phyloP scores from a whole-genome alignment of 2,888 invertebrate genomes.

The Lapara coniferarum region DNA sequence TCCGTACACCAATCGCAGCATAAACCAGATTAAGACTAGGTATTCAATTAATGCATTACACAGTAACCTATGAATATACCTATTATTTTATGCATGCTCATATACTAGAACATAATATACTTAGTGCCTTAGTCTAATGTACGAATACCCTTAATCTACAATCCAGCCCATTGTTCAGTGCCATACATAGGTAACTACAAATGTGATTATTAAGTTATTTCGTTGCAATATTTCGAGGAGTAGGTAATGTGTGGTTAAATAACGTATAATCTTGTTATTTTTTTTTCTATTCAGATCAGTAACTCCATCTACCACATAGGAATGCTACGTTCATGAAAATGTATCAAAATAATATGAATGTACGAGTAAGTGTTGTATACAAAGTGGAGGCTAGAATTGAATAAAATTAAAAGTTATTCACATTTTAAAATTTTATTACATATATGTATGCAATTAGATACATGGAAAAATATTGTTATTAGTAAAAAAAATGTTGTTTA shows the following conservation, averaged over 20 bases:
- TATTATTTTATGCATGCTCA: not conserved
- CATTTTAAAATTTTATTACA: too few relatives aligned
- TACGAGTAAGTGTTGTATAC: too few relatives aligned
- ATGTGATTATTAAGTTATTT: not conserved
- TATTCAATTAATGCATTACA: constrained; percentile 7
- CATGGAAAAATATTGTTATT: too few relatives aligned
- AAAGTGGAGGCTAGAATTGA: too few relatives aligned
- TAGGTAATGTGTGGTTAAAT: too few relatives aligned
- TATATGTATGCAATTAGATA: too few relatives aligned
- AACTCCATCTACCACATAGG: too few relatives aligned
- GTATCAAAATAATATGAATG: too few relatives aligned
- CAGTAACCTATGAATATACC: not conserved
- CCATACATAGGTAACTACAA: not conserved
- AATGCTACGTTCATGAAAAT: not conserved
- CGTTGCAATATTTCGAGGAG: not conserved
- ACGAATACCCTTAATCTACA: not conserved
- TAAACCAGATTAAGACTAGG: constrained; percentile 17
- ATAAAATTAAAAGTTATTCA: too few relatives aligned
- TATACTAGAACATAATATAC: not conserved
- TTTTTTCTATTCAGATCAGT: too few relatives aligned
- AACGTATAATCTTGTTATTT: too few relatives aligned
- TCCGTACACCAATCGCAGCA: constrained; percentile 3
- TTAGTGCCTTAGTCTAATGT: not conserved
- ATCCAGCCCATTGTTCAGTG: not conserved
- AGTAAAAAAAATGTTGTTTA: too few relatives aligned